Percentiles rank a stretch among this genome's conserved stretches.
phyloP scores from a whole-genome alignment of 2,888 invertebrate species.

The Plebejus anna region DNA sequence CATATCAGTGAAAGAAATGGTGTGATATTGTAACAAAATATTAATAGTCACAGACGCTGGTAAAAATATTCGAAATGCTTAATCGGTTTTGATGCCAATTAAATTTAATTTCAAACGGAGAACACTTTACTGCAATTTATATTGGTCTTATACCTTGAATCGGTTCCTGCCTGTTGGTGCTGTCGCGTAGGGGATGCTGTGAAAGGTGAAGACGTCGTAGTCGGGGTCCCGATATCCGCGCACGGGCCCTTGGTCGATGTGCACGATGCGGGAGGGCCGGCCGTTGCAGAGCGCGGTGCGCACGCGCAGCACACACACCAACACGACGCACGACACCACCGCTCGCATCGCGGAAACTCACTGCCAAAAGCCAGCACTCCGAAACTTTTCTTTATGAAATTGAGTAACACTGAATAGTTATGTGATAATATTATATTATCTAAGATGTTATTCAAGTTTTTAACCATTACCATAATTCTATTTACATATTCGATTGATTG shows the following conservation, averaged over 20 bases:
- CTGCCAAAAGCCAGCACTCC: neutral
- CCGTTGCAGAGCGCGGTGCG: conserved; percentile 23
- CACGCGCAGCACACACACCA: conserved; percentile 13
- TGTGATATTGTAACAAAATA: too few relatives aligned
- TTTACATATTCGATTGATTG: too few relatives aligned
- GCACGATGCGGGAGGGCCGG: conserved; percentile 39
- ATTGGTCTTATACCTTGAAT: conserved; percentile 45
- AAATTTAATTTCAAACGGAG: neutral
- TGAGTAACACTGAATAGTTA: neutral
- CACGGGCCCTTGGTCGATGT: conserved; percentile 31
- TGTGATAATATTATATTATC: too few relatives aligned
- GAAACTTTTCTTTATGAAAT: neutral
- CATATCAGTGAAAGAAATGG: neutral
- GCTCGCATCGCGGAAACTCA: neutral
- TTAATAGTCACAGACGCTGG: too few relatives aligned
- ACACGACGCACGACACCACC: neutral
- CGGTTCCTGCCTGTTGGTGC: conserved; percentile 48
- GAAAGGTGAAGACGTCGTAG: conserved; percentile 44
- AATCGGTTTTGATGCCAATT: neutral
- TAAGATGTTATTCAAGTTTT: too few relatives aligned
- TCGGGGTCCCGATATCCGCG: conserved; percentile 26
- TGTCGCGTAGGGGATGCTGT: conserved; percentile 56
- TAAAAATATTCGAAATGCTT: neutral
- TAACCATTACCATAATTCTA: too few relatives aligned
- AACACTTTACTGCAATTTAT: conserved; percentile 22